phyloP scores from a whole-genome alignment of 2,888 invertebrate genomes.

The Drosophila percnosoma region DNA sequence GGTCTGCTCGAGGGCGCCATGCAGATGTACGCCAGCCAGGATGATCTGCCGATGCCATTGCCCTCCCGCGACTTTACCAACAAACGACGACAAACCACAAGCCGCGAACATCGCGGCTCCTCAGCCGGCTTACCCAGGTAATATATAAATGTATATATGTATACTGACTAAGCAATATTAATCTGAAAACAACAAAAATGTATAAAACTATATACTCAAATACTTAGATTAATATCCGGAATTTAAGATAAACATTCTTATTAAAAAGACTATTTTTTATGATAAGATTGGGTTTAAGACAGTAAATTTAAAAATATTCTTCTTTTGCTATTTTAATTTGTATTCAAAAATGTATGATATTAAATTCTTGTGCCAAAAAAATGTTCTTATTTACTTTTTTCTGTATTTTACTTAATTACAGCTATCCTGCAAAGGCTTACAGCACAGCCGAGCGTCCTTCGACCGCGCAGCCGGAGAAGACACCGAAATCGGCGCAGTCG shows the following conservation, averaged over 20 bases:
- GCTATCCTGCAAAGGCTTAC: conserved; percentile 70
- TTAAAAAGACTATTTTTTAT: neutral
- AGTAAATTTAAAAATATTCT: neutral
- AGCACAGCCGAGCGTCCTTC: conserved; percentile 79
- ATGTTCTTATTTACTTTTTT: neutral
- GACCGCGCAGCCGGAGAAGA: conserved; percentile 83
- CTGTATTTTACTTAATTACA: conserved; percentile 20
- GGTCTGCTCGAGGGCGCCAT: conserved; percentile 85
- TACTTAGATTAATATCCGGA: neutral
- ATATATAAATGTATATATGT: neutral
- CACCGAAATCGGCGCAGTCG: conserved; percentile 80
- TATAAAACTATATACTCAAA: no score
- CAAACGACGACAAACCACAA: conserved; percentile 72
- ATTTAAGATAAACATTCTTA: neutral
- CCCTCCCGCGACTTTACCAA: conserved; percentile 81
- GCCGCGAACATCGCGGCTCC: conserved; percentile 83
- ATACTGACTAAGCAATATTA: neutral
- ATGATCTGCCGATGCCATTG: conserved; percentile 83
- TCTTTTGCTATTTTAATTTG: neutral
- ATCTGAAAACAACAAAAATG: neutral
- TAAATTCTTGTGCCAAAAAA: neutral
- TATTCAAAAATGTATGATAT: neutral
- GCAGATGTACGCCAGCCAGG: conserved; percentile 84
- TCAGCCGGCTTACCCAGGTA: conserved; percentile 83
- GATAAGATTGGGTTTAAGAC: neutral